A percentile compares a stretch with the other conserved stretches of the same genome.
These are phyloP conservation scores for Danio kyathit DNA, from an alignment of 2,797 vertebrate species.

Conservation along the genomic window DNA sequence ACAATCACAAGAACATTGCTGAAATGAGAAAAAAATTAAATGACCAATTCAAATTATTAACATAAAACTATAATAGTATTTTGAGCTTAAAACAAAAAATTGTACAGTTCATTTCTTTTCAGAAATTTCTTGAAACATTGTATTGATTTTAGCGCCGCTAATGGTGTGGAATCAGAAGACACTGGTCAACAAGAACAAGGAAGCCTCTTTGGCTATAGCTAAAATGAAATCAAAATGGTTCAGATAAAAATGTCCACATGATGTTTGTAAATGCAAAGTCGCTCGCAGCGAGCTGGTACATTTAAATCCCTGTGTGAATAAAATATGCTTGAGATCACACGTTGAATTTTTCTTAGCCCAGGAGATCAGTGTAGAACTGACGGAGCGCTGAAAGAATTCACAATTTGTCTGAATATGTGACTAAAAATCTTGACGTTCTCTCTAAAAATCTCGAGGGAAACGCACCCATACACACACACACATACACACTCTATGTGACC, in stretches of 20 bases:
- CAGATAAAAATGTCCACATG: not conserved
- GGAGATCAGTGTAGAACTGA: constrained; percentile 46
- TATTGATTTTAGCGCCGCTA: not conserved
- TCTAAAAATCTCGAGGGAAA: constrained; percentile 42
- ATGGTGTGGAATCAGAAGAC: not conserved
- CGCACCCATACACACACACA: constrained; percentile 29
- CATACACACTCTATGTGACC: constrained; percentile 27
- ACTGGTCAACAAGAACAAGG: not conserved
- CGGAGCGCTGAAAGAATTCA: constrained; percentile 28
- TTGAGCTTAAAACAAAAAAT: too few relatives aligned
- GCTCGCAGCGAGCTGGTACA: constrained; percentile 22
- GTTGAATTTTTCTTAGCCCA: not conserved
- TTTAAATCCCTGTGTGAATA: constrained; percentile 41
- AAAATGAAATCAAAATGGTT: not conserved
- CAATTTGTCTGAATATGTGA: constrained; percentile 32
- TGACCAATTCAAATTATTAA: too few relatives aligned
- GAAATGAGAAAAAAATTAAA: too few relatives aligned
- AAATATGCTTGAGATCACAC: constrained; percentile 27
- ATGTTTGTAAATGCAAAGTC: constrained; percentile 16
- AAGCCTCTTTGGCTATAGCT: not conserved
- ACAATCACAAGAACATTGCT: too few relatives aligned
- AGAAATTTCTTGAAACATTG: too few relatives aligned
- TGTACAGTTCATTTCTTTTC: too few relatives aligned
- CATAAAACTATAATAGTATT: too few relatives aligned
- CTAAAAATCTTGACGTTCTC: constrained; percentile 21